These are phyloP conservation scores for Thalpophila matura DNA, from an alignment of 2,888 invertebrate genomes.

Conservation along the genomic window DNA sequence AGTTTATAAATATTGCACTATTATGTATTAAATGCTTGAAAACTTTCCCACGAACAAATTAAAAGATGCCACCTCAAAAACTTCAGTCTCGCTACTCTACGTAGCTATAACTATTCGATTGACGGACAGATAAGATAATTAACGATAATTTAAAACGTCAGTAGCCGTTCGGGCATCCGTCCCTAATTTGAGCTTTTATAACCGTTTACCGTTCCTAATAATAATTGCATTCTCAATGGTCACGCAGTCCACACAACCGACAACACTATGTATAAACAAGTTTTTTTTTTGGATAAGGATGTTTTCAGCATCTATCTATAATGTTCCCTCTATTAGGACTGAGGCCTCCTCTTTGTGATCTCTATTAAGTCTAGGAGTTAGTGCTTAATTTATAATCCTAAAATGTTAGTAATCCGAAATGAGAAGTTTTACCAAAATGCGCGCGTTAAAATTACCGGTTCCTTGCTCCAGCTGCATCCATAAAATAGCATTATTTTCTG, in stretches of 20 bases:
- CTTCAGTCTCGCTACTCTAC: conserved; percentile 7
- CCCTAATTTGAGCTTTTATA: conserved; percentile 57
- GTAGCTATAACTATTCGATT: conserved; percentile 54
- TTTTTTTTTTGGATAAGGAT: no score
- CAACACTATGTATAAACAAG: no score
- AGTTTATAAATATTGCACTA: no score
- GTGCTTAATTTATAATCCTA: no score
- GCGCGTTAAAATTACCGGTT: neutral
- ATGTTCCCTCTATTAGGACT: no score
- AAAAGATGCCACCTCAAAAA: conserved; percentile 42
- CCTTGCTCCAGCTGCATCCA: neutral
- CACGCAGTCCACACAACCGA: no score
- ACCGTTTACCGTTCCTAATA: conserved; percentile 62
- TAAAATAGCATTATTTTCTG: neutral
- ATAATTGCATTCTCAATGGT: conserved; percentile 65
- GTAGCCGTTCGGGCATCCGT: conserved; percentile 52
- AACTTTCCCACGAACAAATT: neutral
- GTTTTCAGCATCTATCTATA: no score
- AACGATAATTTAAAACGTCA: conserved; percentile 70
- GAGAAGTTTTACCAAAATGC: no score
- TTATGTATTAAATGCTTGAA: no score
- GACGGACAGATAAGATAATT: conserved; percentile 74
- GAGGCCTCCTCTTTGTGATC: no score
- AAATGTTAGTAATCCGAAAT: no score
- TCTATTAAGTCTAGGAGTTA: no score